These are phyloP conservation scores for Bilobella aurantiaca DNA, from an alignment of 1,140 invertebrate species.

Conservation along the genomic window DNA sequence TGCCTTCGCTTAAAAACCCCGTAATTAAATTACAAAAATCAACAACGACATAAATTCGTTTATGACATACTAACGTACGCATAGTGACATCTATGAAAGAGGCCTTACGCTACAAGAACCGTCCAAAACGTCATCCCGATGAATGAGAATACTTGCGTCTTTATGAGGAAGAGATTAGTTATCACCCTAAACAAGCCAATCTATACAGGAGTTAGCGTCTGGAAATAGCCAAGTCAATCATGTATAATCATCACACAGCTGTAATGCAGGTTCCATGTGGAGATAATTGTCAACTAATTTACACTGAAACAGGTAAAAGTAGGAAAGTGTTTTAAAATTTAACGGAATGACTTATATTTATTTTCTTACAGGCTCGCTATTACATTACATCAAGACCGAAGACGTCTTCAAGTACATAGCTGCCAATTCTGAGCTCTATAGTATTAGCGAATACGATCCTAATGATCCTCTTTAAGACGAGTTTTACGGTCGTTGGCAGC, in stretches of 20 bases:
- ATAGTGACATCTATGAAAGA: neutral
- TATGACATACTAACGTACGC: no score
- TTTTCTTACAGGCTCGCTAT: neutral
- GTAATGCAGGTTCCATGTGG: slow-evolving; percentile 27
- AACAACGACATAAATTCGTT: no score
- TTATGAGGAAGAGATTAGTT: slow-evolving; percentile 38
- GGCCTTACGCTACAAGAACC: slow-evolving; percentile 21
- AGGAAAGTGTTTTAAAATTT: no score
- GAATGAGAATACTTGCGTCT: slow-evolving; percentile 37
- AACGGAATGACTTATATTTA: slow-evolving; percentile 36
- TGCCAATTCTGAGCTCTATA: neutral
- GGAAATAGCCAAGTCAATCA: slow-evolving; percentile 40
- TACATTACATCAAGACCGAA: neutral
- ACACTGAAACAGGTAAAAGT: no score
- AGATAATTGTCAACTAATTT: slow-evolving; percentile 35
- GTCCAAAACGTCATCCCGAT: slow-evolving; percentile 38
- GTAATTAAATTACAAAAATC: no score
- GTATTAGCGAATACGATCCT: slow-evolving; percentile 7
- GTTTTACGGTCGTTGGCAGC: no score
- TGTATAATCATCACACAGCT: slow-evolving; percentile 35
- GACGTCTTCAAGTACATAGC: slow-evolving; percentile 7
- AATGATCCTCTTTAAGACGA: slow-evolving; percentile 5
- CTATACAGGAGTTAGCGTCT: slow-evolving; percentile 40
- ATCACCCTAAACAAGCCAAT: slow-evolving; percentile 41
- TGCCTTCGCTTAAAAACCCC: no score